A percentile compares a stretch with the other conserved stretches of the same genome.
These are phyloP conservation scores for Tragulus kanchil DNA, from an alignment of 2,113 vertebrate genomes.

Conservation along the genomic window DNA sequence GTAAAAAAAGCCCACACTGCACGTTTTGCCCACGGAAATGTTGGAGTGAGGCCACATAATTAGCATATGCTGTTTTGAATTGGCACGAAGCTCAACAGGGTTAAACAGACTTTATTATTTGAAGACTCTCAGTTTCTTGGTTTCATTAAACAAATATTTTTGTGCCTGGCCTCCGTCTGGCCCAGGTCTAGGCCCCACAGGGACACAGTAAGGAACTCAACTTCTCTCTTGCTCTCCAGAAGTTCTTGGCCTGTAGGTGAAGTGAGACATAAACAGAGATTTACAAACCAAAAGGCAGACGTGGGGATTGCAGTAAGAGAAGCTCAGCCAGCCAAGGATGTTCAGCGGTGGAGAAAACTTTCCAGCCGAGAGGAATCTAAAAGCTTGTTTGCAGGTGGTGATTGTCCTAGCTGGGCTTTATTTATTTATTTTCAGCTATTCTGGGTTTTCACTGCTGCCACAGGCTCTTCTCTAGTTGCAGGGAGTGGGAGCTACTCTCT, in stretches of 20 bases:
- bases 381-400: not conserved
- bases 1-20: not conserved
- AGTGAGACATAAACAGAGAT: not conserved
- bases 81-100: not conserved
- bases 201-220: not conserved
- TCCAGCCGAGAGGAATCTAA: not conserved
- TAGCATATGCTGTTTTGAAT: not conserved
- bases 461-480: no score
- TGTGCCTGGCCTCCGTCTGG: not conserved
- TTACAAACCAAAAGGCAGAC: not conserved
- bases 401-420: not conserved
- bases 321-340: not conserved
- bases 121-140: not conserved
- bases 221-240: not conserved
- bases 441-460: no score
- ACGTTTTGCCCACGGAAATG: conserved; percentile 13
- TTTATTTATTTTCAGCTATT: no score
- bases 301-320: not conserved
- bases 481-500: no score
- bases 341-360: not conserved
- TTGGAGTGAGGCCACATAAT: not conserved
- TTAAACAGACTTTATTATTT: not conserved
- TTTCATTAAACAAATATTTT: conserved; percentile 41
- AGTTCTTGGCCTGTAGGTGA: not conserved
- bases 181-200: not conserved